Percentiles rank a stretch among this genome's conserved stretches.
Evolutionary conservation across 2,797 vertebrate species (phyloP).

Genomic region (Lerista edwardsae): DNA sequence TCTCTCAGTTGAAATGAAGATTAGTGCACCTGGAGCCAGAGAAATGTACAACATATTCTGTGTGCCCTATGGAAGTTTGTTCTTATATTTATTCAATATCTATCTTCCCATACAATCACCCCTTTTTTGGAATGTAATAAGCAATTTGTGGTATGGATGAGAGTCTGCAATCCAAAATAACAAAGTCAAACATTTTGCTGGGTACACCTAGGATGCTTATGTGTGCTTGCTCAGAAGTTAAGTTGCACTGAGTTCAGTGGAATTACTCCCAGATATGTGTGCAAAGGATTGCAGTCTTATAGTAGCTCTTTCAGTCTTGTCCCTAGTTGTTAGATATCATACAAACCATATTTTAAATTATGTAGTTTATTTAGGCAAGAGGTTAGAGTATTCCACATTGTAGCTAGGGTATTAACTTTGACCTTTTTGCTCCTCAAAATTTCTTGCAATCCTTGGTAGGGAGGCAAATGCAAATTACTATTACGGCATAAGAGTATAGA

Average conservation of each 20-base stretch:
- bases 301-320: not conserved
- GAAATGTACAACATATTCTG: not conserved
- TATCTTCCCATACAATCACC: too few relatives aligned
- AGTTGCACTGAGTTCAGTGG: too few relatives aligned
- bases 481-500: not conserved
- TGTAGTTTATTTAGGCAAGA: too few relatives aligned
- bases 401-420: too few relatives aligned
- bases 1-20: too few relatives aligned
- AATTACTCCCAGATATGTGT: too few relatives aligned
- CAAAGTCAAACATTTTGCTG: too few relatives aligned
- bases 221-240: too few relatives aligned
- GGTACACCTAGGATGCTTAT: too few relatives aligned
- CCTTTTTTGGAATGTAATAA: not conserved
- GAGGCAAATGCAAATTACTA: slow-evolving; percentile 37
- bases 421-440: slow-evolving; percentile 32
- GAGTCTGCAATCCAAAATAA: not conserved
- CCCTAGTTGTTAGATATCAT: not conserved
- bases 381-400: too few relatives aligned
- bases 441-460: slow-evolving; percentile 34
- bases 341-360: not conserved
- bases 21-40: not conserved
- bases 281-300: too few relatives aligned
- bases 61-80: not conserved
- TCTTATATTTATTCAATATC: not conserved
- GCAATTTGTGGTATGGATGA: not conserved